A percentile compares a stretch with the other conserved stretches of the same genome.
Conservation (phyloP, 2,797 vertebrate genomes). For the Valencia hispanica region DNA sequence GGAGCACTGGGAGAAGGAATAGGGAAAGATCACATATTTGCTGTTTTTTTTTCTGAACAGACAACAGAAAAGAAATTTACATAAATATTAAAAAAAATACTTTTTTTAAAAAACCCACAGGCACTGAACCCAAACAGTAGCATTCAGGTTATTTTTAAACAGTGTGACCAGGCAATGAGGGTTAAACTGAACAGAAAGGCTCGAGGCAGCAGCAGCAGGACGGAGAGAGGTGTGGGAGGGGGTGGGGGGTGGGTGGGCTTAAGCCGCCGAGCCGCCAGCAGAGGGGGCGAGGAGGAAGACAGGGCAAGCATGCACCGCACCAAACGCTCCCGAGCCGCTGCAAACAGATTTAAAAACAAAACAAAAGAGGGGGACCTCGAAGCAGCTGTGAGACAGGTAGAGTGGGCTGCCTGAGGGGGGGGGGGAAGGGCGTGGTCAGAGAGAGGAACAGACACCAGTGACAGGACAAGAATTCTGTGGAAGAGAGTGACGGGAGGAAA, state of each 20-base stretch:
- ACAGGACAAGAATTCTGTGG: conserved; percentile 26
- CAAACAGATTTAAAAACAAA: conserved; percentile 9
- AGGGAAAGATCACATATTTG: conserved; percentile 31
- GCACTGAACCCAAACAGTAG: conserved; percentile 73
- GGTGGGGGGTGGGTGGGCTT: conserved; percentile 42
- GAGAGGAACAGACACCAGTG: conserved; percentile 66
- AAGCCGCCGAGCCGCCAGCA: conserved; percentile 48
- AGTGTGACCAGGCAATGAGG: conserved; percentile 70
- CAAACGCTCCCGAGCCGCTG: conserved; percentile 60
- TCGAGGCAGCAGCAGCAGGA: conserved; percentile 53
- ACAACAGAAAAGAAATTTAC: conserved; percentile 34
- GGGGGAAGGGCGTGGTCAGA: conserved; percentile 67
- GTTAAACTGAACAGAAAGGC: conserved; percentile 72
- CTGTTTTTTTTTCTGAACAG: conserved; percentile 59
- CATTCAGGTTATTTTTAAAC: conserved; percentile 71
- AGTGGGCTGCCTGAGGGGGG: conserved; percentile 40
- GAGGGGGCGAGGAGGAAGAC: conserved; percentile 79
- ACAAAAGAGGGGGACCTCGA: conserved; percentile 14
- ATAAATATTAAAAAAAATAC: conserved; percentile 21
- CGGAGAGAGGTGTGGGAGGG: conserved; percentile 55
- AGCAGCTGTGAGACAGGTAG: conserved; percentile 45
- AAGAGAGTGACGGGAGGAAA: conserved; percentile 25
- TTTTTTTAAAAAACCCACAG: conserved; percentile 57
- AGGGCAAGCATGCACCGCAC: conserved; percentile 87
- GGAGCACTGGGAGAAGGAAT: conserved; percentile 31